A percentile compares a stretch with the other conserved stretches of the same genome.
Evolutionary conservation across 2,888 invertebrate genomes (phyloP).

Genomic region (Leptopterna dolabrata): DNA sequence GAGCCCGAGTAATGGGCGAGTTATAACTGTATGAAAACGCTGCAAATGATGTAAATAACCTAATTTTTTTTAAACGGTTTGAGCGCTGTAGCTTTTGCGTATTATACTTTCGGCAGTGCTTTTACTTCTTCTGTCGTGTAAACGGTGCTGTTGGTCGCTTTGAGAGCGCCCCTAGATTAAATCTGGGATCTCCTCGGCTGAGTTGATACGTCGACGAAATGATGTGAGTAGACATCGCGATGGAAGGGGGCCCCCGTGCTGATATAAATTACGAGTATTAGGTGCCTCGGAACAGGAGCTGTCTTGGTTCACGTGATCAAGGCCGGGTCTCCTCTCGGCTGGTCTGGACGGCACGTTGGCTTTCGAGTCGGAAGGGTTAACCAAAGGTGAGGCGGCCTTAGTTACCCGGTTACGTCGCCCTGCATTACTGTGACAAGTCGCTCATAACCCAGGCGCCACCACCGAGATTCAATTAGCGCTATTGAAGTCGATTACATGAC

Average conservation of each 20-base stretch:
- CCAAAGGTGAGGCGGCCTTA: constrained; percentile 23
- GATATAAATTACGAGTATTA: background rate
- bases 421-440: background rate
- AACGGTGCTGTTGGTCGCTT: no score
- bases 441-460: background rate
- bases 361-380: background rate
- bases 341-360: background rate
- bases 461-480: constrained; percentile 4
- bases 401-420: constrained; percentile 11
- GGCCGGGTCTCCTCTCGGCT: background rate
- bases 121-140: no score
- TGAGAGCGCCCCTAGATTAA: no score
- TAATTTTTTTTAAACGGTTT: no score
- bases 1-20: no score
- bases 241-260: background rate
- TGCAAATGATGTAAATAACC: no score
- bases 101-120: no score
- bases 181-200: background rate
- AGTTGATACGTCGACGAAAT: background rate
- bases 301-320: constrained; percentile 11
- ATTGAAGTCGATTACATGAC: background rate
- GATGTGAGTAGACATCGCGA: background rate
- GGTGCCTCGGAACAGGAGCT: background rate
- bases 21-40: no score
- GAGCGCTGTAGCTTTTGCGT: no score